These are phyloP conservation scores for Corythornis vintsioides DNA, from an alignment of 2,113 vertebrate species.

Conservation along the genomic window DNA sequence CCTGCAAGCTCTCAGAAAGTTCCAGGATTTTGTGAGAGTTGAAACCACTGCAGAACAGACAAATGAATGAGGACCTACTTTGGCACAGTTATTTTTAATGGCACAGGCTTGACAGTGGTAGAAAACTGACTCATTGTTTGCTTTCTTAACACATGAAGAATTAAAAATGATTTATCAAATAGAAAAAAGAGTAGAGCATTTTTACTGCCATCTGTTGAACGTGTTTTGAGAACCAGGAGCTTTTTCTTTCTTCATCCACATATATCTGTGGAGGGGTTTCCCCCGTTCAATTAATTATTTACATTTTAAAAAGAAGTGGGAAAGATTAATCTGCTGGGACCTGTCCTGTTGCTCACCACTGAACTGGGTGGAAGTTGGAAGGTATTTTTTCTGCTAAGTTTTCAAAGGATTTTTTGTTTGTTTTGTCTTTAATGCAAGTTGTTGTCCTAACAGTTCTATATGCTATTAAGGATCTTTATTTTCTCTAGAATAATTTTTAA, in stretches of 20 bases:
- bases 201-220: not conserved
- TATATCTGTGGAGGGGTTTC: not conserved
- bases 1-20: not conserved
- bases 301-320: not conserved
- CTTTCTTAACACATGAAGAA: not conserved
- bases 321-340: not conserved
- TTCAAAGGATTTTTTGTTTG: not conserved
- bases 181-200: not conserved
- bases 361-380: not conserved
- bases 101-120: not conserved
- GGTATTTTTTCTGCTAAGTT: not conserved
- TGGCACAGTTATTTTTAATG: not conserved
- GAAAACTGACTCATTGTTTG: not conserved
- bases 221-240: not conserved
- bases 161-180: not conserved
- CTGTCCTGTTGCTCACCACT: not conserved
- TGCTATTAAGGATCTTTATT: not conserved
- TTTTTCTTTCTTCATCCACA: not conserved
- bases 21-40: not conserved
- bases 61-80: not conserved
- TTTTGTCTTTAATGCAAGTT: not conserved
- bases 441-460: not conserved
- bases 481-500: constrained; percentile 3
- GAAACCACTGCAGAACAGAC: not conserved
- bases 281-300: not conserved